Base-by-base conservation (phyloP, 2,113 vertebrate genomes). In the Hystrix brachyura region DNA sequence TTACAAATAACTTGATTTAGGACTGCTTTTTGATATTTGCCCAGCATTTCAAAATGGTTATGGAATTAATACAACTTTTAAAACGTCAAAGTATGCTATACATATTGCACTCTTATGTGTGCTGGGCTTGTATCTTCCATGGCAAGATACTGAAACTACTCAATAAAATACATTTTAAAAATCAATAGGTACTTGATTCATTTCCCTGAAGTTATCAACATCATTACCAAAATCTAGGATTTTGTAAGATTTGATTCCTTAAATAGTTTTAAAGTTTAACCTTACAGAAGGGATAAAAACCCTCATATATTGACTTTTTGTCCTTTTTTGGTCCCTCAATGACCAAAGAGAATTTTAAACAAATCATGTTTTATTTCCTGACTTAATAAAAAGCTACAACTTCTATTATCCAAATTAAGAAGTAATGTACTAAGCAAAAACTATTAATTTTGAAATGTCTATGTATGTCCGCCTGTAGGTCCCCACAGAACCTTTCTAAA, bases 91-190 rank as follows among this genome's bases (percentile, higher is more conserved):
- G 86, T 96, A 96, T 91, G 97, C 97, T 98, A 96, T 98, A 98
- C 97, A 98, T 98, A 99, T 98, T 99, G 98, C 98, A 99, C 98
- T 98, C 98, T 96, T 98, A 97, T 98, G 97, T 96, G 98, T 98
- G 94, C 97, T 97, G 97, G 97, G 98, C 98, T 97, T 97, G 96
- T 98, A 96, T 10, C 25, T 98, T 97, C 94, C 87, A 64, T 97
- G 89, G 80, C 97, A 97, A 98, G 96, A 97, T 90, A 98, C 90
- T 94, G 97, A 98, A 97, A 89, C 72, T 98, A 98, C 5, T 90
- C 86, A 96, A 67, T 97, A 98, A 98, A 97, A 97, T 80, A 59
- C 48, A 97, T 55, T 97, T 94, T 97, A 76, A 97, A 78, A 98
- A 97, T 94, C 89, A 91, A 89, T 84, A 96, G 83, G 88, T 98